Percentiles rank a stretch among this genome's conserved stretches.
Conservation (phyloP, 2,113 vertebrate species). For the Ondatra zibethicus region DNA sequence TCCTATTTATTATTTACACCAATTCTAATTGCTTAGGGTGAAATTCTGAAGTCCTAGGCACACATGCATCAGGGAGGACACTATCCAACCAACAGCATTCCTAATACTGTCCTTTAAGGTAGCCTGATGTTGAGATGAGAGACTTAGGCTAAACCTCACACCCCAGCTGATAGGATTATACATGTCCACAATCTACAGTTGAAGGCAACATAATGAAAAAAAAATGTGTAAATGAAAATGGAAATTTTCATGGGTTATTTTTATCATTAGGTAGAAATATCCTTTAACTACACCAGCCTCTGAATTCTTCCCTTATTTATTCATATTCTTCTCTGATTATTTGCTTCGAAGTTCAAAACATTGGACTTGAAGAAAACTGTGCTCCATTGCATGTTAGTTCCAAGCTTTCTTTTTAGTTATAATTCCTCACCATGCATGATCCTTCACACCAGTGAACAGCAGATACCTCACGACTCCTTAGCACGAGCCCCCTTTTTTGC, state of each 20-base stretch:
- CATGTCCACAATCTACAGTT: neutral
- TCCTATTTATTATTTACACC: neutral
- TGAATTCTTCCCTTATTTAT: neutral
- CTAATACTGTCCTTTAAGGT: neutral
- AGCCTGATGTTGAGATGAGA: neutral
- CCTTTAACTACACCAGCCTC: neutral
- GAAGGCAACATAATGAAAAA: neutral
- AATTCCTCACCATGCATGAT: neutral
- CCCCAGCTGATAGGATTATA: neutral
- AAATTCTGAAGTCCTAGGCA: neutral
- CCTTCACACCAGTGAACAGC: neutral
- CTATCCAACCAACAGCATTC: neutral
- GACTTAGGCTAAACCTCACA: neutral
- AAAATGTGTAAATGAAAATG: neutral
- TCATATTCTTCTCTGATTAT: neutral
- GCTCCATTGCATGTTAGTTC: neutral
- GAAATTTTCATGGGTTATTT: slow-evolving; percentile 17
- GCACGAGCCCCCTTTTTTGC: neutral
- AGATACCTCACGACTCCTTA: neutral
- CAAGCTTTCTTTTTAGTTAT: neutral
- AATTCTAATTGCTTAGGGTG: neutral
- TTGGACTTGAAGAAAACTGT: neutral
- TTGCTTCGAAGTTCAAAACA: slow-evolving; percentile 4
- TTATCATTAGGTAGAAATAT: neutral
- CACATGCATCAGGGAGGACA: neutral